Base-by-base conservation (phyloP, 37 sponge, comb jelly and placozoan genomes). In the Crambe crambe region DNA sequence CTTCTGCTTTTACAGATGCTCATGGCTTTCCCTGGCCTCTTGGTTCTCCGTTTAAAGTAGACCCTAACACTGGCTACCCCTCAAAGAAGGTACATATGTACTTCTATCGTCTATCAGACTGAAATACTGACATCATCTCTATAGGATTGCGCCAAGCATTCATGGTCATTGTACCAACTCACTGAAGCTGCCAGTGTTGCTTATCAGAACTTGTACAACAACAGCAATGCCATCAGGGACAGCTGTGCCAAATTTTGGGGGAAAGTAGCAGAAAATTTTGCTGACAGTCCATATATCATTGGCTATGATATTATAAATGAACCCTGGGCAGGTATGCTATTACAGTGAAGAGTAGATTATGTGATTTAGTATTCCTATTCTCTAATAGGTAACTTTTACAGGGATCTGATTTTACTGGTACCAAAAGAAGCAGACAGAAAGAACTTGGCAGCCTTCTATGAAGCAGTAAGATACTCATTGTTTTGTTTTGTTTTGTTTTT, bases 221-320 rank as follows among this genome's bases (percentile, higher is more conserved):
- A 92, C 74, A 84, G 80, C 1, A 80, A 90, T 76, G 91, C 85
- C 20, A 27, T 94, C 35, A 68, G 77, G 47, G 90, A 89, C 61
- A 89, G 85, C 40, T 60, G 83, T 73, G 87, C 87, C 4, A 68
- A 41, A 22, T 92, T 88, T 80, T 96, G 96, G 96, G 83, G 65
- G 39, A 85, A 78, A 44, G 87, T 90, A 23, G 96, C 96, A 31
- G 34, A 76, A 0, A 79, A 80, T 37, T 96, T 96, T 87, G 75
- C 70, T 21, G 85, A 85, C 34, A 81, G 77, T 63, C 60, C 63
- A 0, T 83, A 74, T 43, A 70, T 96, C 57, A 62, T 96, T 17
- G 96, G 96, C 21, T 96, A 96, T 87, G 96, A 96, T 67, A 77
- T 96, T 72, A 89, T 96, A 5, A 96, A 96, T 78, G 96, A 96